phyloP scores from a whole-genome alignment of 2,113 vertebrate genomes.

The Amphiprion ocellaris region DNA sequence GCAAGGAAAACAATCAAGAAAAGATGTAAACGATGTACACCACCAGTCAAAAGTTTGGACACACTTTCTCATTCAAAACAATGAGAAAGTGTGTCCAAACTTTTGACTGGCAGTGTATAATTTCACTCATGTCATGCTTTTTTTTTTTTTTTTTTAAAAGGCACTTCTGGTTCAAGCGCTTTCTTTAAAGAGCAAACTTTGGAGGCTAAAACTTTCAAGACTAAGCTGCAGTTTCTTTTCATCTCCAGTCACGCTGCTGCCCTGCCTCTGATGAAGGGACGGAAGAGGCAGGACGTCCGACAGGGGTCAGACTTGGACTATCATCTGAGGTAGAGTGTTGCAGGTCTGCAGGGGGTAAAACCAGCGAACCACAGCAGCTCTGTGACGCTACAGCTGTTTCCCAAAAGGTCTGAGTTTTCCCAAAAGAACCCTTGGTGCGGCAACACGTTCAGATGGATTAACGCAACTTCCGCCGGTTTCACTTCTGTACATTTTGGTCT shows the following conservation, averaged over 20 bases:
- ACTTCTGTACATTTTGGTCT: constrained; percentile 53
- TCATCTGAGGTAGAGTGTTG: constrained; percentile 75
- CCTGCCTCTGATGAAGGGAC: constrained; percentile 11
- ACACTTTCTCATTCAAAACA: too few relatives aligned
- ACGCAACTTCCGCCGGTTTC: constrained; percentile 8
- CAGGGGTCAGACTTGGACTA: constrained; percentile 18
- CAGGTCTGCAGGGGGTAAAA: constrained; percentile 29
- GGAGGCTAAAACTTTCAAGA: constrained; percentile 16
- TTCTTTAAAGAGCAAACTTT: constrained; percentile 31
- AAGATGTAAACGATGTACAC: constrained; percentile 22
- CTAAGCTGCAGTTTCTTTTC: not conserved
- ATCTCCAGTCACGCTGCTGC: not conserved
- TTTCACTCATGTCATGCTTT: too few relatives aligned
- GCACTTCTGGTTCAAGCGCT: constrained; percentile 1
- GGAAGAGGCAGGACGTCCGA: not conserved
- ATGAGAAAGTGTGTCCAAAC: too few relatives aligned
- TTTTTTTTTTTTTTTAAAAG: constrained; percentile 5
- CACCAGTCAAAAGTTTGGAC: too few relatives aligned
- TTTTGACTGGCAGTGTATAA: too few relatives aligned
- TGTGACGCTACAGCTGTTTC: constrained; percentile 6
- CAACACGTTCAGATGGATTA: not conserved
- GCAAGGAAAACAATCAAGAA: not conserved
- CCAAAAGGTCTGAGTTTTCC: not conserved
- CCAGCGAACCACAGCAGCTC: not conserved
- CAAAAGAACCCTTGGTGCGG: too few relatives aligned